Conservation (phyloP, 2,888 invertebrate species). For the Tiliacea citrago region DNA sequence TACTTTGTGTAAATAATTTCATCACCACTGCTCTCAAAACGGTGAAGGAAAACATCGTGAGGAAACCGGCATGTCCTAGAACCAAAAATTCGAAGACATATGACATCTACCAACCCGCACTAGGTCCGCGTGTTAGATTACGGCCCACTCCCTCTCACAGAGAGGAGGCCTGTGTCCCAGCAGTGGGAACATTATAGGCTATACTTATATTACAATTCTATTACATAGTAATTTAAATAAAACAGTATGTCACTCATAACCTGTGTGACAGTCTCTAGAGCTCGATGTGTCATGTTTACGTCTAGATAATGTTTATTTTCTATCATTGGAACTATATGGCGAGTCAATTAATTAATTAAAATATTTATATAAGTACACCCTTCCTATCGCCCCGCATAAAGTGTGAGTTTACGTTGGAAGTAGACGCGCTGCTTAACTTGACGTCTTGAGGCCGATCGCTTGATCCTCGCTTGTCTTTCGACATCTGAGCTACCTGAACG, state of each 20-base stretch:
- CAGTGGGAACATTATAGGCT: too few species aligned
- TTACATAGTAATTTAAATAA: too few species aligned
- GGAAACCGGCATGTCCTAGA: too few species aligned
- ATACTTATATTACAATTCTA: too few species aligned
- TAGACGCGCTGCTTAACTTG: slow-evolving; percentile 69
- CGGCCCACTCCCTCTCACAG: too few species aligned
- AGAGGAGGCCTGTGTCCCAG: too few species aligned
- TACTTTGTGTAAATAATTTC: too few species aligned
- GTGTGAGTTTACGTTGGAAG: slow-evolving; percentile 61
- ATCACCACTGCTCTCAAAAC: too few species aligned
- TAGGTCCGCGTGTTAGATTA: too few species aligned
- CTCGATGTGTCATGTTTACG: background rate
- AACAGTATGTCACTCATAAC: background rate
- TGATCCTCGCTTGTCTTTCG: slow-evolving; percentile 80
- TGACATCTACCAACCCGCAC: too few species aligned
- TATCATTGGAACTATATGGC: slow-evolving; percentile 3
- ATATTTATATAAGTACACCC: slow-evolving; percentile 83
- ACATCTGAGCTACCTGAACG: slow-evolving; percentile 82
- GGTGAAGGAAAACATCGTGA: too few species aligned
- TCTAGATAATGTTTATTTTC: slow-evolving; percentile 13
- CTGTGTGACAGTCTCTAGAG: background rate
- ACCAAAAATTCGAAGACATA: too few species aligned
- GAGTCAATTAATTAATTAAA: background rate
- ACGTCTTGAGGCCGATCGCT: slow-evolving; percentile 70
- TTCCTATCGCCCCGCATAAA: slow-evolving; percentile 82